A percentile compares a stretch with the other conserved stretches of the same genome.
Evolutionary conservation across 2,113 vertebrate genomes (phyloP).

Genomic region (Serilophus lunatus): DNA sequence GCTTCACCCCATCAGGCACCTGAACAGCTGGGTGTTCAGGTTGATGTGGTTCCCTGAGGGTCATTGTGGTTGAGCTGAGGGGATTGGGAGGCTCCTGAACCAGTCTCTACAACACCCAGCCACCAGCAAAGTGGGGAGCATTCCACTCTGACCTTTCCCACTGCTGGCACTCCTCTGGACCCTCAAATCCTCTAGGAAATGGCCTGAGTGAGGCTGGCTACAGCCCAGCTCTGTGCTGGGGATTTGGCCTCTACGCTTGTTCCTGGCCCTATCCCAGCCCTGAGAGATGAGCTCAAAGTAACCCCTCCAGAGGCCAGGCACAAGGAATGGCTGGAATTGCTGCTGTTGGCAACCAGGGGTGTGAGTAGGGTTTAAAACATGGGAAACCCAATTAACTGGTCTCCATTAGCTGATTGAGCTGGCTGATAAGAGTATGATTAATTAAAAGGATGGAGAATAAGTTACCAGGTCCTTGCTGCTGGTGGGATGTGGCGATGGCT

Average conservation of each 20-base stretch:
- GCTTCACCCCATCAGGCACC: rapidly evolving
- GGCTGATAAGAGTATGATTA: slow-evolving; percentile 17
- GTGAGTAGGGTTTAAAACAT: neutral
- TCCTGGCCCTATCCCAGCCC: neutral
- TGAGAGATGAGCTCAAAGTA: neutral
- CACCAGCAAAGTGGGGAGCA: neutral
- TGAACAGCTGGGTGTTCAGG: neutral
- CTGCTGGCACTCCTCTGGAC: neutral
- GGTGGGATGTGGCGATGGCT: rapidly evolving
- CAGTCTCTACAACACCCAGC: neutral
- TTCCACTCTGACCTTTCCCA: neutral
- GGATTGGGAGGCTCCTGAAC: neutral
- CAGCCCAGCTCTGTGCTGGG: neutral
- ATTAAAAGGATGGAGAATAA: slow-evolving; percentile 22
- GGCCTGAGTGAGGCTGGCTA: neutral
- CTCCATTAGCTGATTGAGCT: slow-evolving; percentile 14
- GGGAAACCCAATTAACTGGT: neutral
- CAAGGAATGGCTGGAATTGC: neutral
- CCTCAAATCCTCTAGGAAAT: neutral
- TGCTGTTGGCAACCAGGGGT: neutral
- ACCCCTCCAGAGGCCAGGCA: neutral
- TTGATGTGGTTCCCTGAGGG: neutral
- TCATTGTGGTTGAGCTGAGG: rapidly evolving
- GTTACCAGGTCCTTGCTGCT: neutral
- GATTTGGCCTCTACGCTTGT: neutral